Evolutionary conservation across 2,797 vertebrate species (phyloP).

Genomic region (Clarias fuscus): DNA sequence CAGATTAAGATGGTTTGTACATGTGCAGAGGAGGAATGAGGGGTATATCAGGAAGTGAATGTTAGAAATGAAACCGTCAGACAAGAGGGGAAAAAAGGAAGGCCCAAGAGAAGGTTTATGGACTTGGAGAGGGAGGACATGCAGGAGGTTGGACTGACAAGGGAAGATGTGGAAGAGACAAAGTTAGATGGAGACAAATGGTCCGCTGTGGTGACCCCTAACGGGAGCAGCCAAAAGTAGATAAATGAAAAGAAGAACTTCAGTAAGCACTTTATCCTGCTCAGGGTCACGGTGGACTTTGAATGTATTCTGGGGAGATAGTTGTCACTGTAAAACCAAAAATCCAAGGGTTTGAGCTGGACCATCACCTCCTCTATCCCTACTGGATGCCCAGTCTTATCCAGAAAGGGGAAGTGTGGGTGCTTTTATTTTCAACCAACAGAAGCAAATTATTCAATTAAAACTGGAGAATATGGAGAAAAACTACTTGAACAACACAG

Average conservation of each 20-base stretch:
- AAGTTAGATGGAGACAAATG: no score
- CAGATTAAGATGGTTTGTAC: no score
- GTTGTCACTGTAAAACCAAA: neutral
- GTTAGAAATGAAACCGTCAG: no score
- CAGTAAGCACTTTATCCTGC: neutral
- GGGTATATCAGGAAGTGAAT: no score
- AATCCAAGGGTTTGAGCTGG: neutral
- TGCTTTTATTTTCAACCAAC: neutral
- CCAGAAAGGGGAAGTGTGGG: neutral
- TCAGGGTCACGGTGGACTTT: neutral
- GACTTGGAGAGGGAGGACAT: no score
- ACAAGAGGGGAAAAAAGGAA: no score
- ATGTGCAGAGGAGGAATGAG: no score
- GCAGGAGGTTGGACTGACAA: no score
- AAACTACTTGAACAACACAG: neutral
- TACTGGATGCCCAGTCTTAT: neutral
- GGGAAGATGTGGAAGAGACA: no score
- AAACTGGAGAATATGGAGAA: neutral
- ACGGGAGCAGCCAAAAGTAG: no score
- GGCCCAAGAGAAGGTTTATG: no score
- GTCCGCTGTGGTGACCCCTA: no score
- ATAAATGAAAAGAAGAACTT: neutral
- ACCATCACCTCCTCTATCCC: neutral
- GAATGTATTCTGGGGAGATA: neutral
- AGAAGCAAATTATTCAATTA: neutral